These are phyloP conservation scores for Macropus fuliginosus DNA, from an alignment of 2,797 vertebrate genomes.

Conservation along the genomic window DNA sequence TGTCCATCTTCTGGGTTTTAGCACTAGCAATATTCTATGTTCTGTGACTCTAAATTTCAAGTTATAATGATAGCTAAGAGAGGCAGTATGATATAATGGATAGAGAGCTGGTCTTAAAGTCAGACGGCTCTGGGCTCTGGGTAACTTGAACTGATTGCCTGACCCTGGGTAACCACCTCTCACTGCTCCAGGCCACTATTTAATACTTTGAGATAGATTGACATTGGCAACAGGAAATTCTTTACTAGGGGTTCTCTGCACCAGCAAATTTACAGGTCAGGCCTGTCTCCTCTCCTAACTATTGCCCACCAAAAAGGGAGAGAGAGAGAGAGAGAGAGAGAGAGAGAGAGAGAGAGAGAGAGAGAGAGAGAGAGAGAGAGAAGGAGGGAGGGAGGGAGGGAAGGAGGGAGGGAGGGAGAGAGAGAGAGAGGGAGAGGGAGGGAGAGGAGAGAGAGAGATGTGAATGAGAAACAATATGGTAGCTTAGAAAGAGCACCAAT, in stretches of 20 bases:
- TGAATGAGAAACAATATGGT: background rate
- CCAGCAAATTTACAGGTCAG: background rate
- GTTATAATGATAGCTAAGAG: background rate
- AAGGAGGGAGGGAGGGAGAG: no score
- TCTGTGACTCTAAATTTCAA: background rate
- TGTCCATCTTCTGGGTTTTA: background rate
- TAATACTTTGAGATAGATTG: background rate
- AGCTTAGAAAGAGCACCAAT: background rate
- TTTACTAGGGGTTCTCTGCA: background rate
- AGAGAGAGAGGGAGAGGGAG: no score
- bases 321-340: no score
- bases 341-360: background rate
- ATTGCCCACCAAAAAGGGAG: background rate
- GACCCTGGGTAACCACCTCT: background rate
- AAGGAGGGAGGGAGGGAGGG: no score
- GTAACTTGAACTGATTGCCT: background rate
- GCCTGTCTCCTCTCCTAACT: background rate
- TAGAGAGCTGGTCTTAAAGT: background rate
- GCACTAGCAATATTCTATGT: background rate
- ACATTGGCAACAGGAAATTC: background rate
- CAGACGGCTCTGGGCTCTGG: background rate
- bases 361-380: background rate
- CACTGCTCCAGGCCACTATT: background rate
- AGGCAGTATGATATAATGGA: background rate
- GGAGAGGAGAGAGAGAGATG: background rate